Base-by-base conservation (phyloP, 2,797 vertebrate species). In the Ctenosaura bakeri region DNA sequence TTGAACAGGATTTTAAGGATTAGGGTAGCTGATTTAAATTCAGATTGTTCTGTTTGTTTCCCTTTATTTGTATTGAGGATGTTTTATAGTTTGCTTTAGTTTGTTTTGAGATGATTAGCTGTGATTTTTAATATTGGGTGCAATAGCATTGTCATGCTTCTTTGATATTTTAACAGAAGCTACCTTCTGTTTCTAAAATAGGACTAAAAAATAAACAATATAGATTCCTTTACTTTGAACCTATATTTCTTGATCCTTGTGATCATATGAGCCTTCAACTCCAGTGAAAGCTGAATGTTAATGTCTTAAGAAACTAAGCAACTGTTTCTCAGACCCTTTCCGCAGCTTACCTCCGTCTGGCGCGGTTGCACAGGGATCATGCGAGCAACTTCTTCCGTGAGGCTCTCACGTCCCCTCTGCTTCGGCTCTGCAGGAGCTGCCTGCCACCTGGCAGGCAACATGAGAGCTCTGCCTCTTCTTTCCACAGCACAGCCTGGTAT, bases 201-300 rank as follows among this genome's bases (percentile, higher is more conserved):
- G 76, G 46, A 59, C 29, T 26, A 71, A 89, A 89, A 24, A 73
- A 78, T 35, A 81, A 81, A 73, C 85, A 74, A 46, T 78, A 85
- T 78, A 78, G 85, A 89, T 69, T 74, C 46, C 46, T 85, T 89
- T 84, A 38, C 50, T 85, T 69, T 78, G 42, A 90, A 82, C 7
- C 42, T 29, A 66, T 73, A 59, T 73, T 90, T 29, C 32, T 74
- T 64, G 69, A 86, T 86, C 14, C 78, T 59, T 50, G 26, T 86
- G 38, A 81, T 35, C 56, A 7, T 35, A 86, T 90, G 81, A 86
- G 29, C 29, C 20, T 86, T 81, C 64, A 73, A 38, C 42, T 50
- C 32, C 42, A 74, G 52, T 18, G 59, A 86, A 90, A 74, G 22
- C 32, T 50, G 54, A 29, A 20, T 54, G 59, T 62, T 14, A 66